phyloP scores from a whole-genome alignment of 2,113 vertebrate species.

The Pterocles orientalis region DNA sequence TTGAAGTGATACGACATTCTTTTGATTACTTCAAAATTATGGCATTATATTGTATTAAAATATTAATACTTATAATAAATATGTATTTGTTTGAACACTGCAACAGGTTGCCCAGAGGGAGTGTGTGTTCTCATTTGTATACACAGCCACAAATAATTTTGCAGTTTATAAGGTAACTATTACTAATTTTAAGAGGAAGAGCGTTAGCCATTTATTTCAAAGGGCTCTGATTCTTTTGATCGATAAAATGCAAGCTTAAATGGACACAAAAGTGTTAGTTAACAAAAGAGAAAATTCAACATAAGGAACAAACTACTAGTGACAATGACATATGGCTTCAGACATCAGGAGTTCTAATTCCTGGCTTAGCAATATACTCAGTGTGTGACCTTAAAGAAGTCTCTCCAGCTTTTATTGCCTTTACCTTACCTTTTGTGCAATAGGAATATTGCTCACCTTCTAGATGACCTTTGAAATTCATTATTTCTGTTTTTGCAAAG shows the following conservation, averaged over 20 bases:
- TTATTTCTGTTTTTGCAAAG: not conserved
- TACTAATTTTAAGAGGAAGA: not conserved
- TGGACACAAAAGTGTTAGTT: not conserved
- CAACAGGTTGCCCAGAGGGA: not conserved
- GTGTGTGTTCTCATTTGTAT: not conserved
- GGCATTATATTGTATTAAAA: not conserved
- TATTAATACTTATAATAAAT: not conserved
- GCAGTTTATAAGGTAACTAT: not conserved
- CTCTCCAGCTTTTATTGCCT: not conserved
- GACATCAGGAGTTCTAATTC: not conserved
- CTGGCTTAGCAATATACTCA: not conserved
- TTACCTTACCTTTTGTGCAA: not conserved
- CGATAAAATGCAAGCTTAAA: not conserved
- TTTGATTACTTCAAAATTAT: not conserved
- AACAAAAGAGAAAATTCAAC: not conserved
- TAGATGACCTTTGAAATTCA: not conserved
- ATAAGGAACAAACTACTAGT: not conserved
- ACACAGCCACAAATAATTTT: not conserved
- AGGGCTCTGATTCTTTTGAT: not conserved
- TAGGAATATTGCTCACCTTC: not conserved
- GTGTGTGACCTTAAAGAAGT: not conserved
- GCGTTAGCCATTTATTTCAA: not conserved
- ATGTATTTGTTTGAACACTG: not conserved
- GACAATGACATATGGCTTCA: not conserved
- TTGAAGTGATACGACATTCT: not conserved